phyloP scores from a whole-genome alignment of 2,797 vertebrate genomes.

The Hephaestus fuliginosus region DNA sequence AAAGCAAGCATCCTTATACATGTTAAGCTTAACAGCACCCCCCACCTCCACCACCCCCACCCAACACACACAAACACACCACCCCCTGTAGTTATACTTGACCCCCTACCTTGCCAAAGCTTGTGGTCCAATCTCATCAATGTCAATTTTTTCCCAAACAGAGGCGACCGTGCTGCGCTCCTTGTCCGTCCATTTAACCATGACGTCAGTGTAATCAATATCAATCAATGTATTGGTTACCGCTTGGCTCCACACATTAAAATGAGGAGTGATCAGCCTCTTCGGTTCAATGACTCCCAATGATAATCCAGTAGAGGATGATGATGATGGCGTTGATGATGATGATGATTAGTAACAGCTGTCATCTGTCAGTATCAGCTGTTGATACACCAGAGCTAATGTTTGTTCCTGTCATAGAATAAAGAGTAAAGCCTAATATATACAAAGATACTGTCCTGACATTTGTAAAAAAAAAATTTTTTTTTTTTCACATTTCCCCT shows the following conservation, averaged over 20 bases:
- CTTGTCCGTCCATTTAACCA: conserved; percentile 50
- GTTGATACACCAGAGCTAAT: background rate
- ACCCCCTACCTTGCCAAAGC: conserved; percentile 40
- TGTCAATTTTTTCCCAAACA: conserved; percentile 46
- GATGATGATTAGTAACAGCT: background rate
- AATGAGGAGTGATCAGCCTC: background rate
- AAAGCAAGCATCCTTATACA: background rate
- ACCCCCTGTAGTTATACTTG: no score
- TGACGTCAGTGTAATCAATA: conserved; percentile 15
- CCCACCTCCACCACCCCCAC: no score
- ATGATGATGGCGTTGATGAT: background rate
- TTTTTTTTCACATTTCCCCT: background rate
- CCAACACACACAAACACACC: no score
- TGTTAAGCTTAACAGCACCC: no score
- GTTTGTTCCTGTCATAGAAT: background rate
- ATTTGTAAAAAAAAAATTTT: background rate
- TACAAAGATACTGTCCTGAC: no score
- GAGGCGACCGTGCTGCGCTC: conserved; percentile 39
- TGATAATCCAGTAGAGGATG: background rate
- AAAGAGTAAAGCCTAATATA: background rate
- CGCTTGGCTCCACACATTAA: no score
- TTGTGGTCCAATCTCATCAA: conserved; percentile 45
- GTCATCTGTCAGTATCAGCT: background rate
- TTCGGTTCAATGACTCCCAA: background rate
- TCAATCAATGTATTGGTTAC: background rate